Conservation (phyloP, 2,888 invertebrate species). For the Pseudanteris insignis region DNA sequence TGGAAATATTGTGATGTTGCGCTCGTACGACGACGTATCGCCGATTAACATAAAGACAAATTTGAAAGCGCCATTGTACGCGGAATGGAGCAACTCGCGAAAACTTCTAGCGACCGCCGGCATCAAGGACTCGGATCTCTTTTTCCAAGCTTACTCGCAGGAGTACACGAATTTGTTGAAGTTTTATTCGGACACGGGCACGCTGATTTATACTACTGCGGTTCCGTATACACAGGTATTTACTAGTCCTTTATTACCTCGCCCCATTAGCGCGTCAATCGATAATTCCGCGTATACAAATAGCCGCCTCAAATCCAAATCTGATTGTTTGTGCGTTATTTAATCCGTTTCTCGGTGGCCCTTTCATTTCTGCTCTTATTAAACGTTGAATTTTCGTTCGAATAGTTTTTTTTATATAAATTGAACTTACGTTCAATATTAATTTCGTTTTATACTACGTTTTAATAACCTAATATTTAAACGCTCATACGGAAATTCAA, state of each 20-base stretch:
- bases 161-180: constrained; percentile 85
- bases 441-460: too few species aligned
- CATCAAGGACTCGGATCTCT: constrained; percentile 66
- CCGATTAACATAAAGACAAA: constrained; percentile 87
- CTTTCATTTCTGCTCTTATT: too few species aligned
- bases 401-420: too few species aligned
- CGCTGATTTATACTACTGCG: constrained; percentile 80
- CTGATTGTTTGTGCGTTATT: too few species aligned
- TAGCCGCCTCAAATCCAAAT: background rate
- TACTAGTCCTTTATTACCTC: constrained; percentile 2
- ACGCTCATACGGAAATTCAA: too few species aligned
- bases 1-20: constrained; percentile 88
- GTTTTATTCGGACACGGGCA: constrained; percentile 89
- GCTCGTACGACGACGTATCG: constrained; percentile 92
- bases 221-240: constrained; percentile 80
- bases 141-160: constrained; percentile 63
- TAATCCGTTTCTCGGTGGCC: too few species aligned
- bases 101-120: constrained; percentile 93
- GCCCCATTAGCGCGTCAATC: constrained; percentile 5
- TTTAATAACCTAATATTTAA: too few species aligned
- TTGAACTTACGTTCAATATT: too few species aligned
- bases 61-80: constrained; percentile 81
- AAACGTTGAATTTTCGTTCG: too few species aligned
- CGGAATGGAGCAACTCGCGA: constrained; percentile 97
- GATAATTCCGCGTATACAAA: background rate